Conservation (phyloP, 2,888 invertebrate species). For the Thereva unica region DNA sequence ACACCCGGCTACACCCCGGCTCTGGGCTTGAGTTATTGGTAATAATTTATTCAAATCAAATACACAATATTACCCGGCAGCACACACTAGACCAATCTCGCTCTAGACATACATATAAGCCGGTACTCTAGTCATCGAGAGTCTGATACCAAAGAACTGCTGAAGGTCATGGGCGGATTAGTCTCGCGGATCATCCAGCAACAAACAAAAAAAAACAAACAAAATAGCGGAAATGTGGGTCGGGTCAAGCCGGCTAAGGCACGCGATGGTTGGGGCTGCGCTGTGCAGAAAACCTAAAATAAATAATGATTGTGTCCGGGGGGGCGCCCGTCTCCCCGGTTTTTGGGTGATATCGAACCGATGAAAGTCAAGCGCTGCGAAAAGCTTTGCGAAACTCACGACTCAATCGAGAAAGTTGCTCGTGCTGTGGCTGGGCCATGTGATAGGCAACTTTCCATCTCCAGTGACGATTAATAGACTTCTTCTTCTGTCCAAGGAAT, state of each 20-base stretch:
- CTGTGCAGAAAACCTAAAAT: neutral
- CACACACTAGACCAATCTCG: slow-evolving; percentile 9
- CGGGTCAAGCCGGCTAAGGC: slow-evolving; percentile 12
- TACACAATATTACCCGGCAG: neutral
- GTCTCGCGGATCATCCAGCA: slow-evolving; percentile 7
- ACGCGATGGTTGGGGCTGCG: slow-evolving; percentile 15
- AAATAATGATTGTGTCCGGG: neutral
- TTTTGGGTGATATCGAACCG: slow-evolving; percentile 6
- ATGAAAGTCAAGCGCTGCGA: neutral
- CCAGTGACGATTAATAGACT: too few relatives aligned
- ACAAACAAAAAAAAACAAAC: neutral
- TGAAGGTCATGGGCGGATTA: slow-evolving; percentile 25
- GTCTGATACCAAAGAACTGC: neutral
- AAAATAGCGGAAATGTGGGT: slow-evolving; percentile 17
- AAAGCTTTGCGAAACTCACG: too few relatives aligned
- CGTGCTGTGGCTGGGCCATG: too few relatives aligned
- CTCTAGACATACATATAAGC: slow-evolving; percentile 7
- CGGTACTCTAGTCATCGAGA: slow-evolving; percentile 5
- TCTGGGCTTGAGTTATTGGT: neutral
- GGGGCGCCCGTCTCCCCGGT: neutral
- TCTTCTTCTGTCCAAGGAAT: too few relatives aligned
- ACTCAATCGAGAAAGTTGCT: too few relatives aligned
- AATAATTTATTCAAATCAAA: neutral
- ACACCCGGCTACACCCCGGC: too few relatives aligned
- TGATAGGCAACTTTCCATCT: too few relatives aligned